phyloP scores from a whole-genome alignment of 2,797 vertebrate species.

The Cryptoprocta ferox region DNA sequence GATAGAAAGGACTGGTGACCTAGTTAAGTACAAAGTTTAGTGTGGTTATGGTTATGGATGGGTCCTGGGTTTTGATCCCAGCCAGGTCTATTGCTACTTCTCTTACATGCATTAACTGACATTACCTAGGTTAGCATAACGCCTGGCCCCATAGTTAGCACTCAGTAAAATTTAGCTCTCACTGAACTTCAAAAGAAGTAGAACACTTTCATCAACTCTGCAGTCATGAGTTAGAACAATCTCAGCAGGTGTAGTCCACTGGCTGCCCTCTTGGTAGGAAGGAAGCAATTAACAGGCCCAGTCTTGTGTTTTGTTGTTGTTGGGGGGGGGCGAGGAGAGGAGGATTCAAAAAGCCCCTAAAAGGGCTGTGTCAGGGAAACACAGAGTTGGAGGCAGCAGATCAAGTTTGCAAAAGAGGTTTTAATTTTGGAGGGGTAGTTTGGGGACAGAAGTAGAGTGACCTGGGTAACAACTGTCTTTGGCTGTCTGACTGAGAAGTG shows the following conservation, averaged over 20 bases:
- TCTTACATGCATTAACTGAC: background rate
- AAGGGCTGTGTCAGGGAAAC: background rate
- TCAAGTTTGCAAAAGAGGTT: background rate
- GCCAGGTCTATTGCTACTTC: background rate
- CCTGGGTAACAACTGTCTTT: background rate
- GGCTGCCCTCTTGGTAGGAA: constrained; percentile 37
- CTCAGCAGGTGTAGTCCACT: constrained; percentile 21
- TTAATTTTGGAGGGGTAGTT: background rate
- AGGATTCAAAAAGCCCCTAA: background rate
- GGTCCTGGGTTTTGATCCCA: background rate
- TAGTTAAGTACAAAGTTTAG: background rate
- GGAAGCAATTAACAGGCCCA: constrained; percentile 53
- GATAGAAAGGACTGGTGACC: background rate
- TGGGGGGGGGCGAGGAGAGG: background rate
- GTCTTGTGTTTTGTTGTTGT: constrained; percentile 49
- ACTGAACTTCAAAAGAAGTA: constrained; percentile 64
- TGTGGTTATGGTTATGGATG: background rate
- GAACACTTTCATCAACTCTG: constrained; percentile 50
- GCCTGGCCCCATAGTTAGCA: background rate
- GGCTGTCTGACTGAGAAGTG: background rate
- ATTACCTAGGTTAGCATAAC: constrained; percentile 18
- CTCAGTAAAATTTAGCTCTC: constrained; percentile 39
- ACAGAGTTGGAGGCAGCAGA: background rate
- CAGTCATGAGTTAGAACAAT: background rate
- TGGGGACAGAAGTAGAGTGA: background rate